phyloP scores from a whole-genome alignment of 2,888 invertebrate genomes.

The Ennomos erosarius region DNA sequence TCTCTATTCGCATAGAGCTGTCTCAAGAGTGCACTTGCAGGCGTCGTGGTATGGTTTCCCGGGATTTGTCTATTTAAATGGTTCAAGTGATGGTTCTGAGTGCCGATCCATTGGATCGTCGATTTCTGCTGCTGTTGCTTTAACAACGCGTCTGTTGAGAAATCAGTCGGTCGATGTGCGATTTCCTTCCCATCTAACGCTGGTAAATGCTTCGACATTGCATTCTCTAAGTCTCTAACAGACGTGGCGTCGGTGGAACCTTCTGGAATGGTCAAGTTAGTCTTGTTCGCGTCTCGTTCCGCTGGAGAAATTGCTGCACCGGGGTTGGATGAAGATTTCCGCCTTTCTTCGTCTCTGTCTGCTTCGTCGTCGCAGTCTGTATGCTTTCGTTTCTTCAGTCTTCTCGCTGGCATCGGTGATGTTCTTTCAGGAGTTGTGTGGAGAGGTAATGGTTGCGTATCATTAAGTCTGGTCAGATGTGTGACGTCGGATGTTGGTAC shows the following conservation, averaged over 20 bases:
- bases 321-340: conserved; percentile 77
- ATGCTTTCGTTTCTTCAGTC: conserved; percentile 80
- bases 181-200: conserved; percentile 83
- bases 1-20: conserved; percentile 97
- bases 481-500: conserved; percentile 74
- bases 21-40: conserved; percentile 94
- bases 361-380: conserved; percentile 76
- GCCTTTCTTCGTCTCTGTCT: conserved; percentile 75
- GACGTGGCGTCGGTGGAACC: conserved; percentile 84
- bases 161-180: conserved; percentile 92
- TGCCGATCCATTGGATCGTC: conserved; percentile 97
- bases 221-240: conserved; percentile 97
- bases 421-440: conserved; percentile 76
- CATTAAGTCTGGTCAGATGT: conserved; percentile 75
- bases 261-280: conserved; percentile 71
- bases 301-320: conserved; percentile 71
- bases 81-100: conserved; percentile 88
- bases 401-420: conserved; percentile 87
- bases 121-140: conserved; percentile 91
- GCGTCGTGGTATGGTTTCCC: conserved; percentile 86
- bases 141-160: conserved; percentile 93
- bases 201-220: conserved; percentile 97
- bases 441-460: conserved; percentile 73
- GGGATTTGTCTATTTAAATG: conserved; percentile 86
- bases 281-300: conserved; percentile 75